Evolutionary conservation across 2,888 invertebrate species (phyloP).

Genomic region (Apodemia duryi): DNA sequence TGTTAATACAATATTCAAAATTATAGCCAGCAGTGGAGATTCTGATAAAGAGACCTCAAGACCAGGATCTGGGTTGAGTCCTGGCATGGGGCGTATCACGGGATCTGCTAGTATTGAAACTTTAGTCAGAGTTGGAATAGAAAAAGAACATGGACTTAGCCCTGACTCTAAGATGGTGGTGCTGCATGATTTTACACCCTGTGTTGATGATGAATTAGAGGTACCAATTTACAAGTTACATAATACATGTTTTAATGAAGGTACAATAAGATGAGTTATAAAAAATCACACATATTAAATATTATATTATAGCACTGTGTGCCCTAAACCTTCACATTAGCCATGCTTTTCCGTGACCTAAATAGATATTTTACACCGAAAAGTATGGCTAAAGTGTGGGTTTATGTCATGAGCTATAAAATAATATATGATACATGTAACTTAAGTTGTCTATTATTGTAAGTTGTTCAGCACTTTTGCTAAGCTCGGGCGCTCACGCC

Average conservation of each 20-base stretch:
- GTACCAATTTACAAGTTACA: constrained; percentile 58
- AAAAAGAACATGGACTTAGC: constrained; percentile 94
- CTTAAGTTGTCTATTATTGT: too few relatives aligned
- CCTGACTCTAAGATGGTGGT: constrained; percentile 97
- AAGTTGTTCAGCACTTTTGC: too few relatives aligned
- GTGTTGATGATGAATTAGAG: constrained; percentile 96
- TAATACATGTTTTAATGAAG: neutral
- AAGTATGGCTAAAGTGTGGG: too few relatives aligned
- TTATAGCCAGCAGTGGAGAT: constrained; percentile 85
- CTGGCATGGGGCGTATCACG: constrained; percentile 95
- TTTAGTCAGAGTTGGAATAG: constrained; percentile 92
- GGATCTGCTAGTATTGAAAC: constrained; percentile 97
- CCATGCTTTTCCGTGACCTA: too few relatives aligned
- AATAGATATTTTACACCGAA: too few relatives aligned
- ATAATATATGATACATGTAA: too few relatives aligned
- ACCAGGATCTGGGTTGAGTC: constrained; percentile 82
- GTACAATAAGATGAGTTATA: neutral
- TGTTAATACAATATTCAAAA: neutral
- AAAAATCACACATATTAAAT: neutral
- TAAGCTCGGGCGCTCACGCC: too few relatives aligned
- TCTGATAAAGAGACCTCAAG: constrained; percentile 86
- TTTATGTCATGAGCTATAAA: too few relatives aligned
- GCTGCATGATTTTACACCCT: constrained; percentile 95
- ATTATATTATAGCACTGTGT: neutral
- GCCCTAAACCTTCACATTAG: too few relatives aligned